Evolutionary conservation across 2,888 invertebrate genomes (phyloP), one percentile per base, ranked within the genome.

Genomic region (Diarsia rubi): DNA sequence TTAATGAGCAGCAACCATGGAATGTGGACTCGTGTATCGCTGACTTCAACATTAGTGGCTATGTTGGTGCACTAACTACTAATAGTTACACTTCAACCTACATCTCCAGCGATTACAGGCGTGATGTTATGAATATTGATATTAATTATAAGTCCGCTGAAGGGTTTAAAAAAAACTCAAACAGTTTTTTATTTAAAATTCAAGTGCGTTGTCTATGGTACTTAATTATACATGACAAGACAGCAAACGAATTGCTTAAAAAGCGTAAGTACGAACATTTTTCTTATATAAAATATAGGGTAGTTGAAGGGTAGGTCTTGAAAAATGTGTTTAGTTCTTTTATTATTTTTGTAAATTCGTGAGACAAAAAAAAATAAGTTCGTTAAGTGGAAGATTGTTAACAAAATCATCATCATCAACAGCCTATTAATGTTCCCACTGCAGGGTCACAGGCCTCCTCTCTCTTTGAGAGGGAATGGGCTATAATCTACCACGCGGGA

Each of bases 181-280:
- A 44, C 52, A 16, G 16, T 52, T 42, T 31, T 68, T 37, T 0
- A 59, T 74, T 81, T 16, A 42, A 73, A 79, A 84, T 84, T 74
- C 68, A 71, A 84, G 70, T 27, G 21, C n/a, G 9, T 54, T 62
- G 45, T 66, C 69, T 79, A 54, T 59, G 42, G 67, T 49, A 62
- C 84, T 79, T 64, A 65, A 70, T 83, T 81, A 83, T 73, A 47
- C 54, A 64, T 37, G 62, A 37, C 47, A 9, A 63, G 67, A 45
- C 49, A 21, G 63, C 42, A 54, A 68, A 71, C 37, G 9, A 79
- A 81, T 72, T 64, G 24, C 63, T 64, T 59, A 9, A 42, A 66
- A n/a, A 65, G n/a, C 12, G 16, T 31, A 27, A 4, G 27, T n/a
- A 8, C 6, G 1, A 24, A 27, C 0, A 1, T n/a, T 45, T 65